phyloP scores from a whole-genome alignment of 2,113 vertebrate genomes.

The Embiotoca jacksoni region DNA sequence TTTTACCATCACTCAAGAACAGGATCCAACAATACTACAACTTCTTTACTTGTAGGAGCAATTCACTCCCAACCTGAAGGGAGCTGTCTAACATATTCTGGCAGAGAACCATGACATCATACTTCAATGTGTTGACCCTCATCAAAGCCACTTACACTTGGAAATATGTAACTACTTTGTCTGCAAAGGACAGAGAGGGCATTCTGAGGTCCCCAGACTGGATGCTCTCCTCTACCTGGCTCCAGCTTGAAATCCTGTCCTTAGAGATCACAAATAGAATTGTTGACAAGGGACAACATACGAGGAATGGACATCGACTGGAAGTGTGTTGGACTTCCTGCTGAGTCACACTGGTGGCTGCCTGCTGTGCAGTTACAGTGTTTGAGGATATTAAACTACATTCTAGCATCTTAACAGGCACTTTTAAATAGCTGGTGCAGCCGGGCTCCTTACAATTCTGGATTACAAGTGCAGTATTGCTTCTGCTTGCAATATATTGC shows the following conservation, averaged over 20 bases:
- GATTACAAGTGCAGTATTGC: conserved; percentile 47
- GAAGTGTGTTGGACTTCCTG: background rate
- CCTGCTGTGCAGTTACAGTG: background rate
- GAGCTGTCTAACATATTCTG: background rate
- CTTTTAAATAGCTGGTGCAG: conserved; percentile 10
- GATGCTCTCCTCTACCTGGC: background rate
- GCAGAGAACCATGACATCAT: background rate
- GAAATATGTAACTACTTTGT: background rate
- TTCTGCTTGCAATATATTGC: conserved; percentile 53
- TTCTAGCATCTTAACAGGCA: background rate
- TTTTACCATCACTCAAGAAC: background rate
- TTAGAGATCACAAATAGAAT: background rate
- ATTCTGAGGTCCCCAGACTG: background rate
- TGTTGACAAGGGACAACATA: background rate
- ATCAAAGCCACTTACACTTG: conserved; percentile 4
- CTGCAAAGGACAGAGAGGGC: background rate
- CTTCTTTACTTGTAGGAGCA: background rate
- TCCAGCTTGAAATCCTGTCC: background rate
- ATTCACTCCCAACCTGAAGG: background rate
- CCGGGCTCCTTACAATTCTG: conserved; percentile 50
- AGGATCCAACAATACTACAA: background rate
- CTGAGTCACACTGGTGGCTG: background rate
- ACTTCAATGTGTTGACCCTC: background rate
- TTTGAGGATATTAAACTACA: background rate
- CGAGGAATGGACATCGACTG: background rate